Evolutionary conservation across 2,113 vertebrate species (phyloP).

Genomic region (Colossoma macropomum): DNA sequence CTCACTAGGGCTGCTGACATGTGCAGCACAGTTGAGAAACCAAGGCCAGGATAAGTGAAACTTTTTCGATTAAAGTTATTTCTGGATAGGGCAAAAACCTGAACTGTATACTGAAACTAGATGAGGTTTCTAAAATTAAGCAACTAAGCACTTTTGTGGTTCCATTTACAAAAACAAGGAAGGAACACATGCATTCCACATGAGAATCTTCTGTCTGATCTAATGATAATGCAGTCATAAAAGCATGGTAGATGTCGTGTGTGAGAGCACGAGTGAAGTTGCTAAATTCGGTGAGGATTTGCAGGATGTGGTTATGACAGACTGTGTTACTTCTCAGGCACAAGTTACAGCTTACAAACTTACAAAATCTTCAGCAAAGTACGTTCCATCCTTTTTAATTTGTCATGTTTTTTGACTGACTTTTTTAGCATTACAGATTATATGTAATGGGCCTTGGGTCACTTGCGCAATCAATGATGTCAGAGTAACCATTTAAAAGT

Average conservation of each 20-base stretch:
- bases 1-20: slow-evolving; percentile 11
- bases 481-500: too few relatives aligned
- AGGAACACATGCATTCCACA: slow-evolving; percentile 27
- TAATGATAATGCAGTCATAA: slow-evolving; percentile 8
- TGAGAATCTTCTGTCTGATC: background rate
- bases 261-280: background rate
- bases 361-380: background rate
- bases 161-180: slow-evolving; percentile 3
- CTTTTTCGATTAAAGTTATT: background rate
- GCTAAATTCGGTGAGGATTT: background rate
- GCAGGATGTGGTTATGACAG: background rate
- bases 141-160: background rate
- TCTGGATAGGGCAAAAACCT: slow-evolving; percentile 5
- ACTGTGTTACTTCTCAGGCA: background rate
- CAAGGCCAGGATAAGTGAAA: background rate
- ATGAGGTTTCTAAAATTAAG: background rate
- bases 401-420: background rate
- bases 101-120: background rate
- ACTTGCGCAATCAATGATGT: too few relatives aligned
- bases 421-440: too few relatives aligned
- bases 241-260: background rate
- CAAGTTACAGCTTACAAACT: background rate
- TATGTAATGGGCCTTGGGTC: too few relatives aligned
- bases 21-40: background rate
- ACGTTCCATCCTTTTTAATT: background rate